Conservation (phyloP, 2,888 invertebrate species). For the Dastarcus helophoroides region DNA sequence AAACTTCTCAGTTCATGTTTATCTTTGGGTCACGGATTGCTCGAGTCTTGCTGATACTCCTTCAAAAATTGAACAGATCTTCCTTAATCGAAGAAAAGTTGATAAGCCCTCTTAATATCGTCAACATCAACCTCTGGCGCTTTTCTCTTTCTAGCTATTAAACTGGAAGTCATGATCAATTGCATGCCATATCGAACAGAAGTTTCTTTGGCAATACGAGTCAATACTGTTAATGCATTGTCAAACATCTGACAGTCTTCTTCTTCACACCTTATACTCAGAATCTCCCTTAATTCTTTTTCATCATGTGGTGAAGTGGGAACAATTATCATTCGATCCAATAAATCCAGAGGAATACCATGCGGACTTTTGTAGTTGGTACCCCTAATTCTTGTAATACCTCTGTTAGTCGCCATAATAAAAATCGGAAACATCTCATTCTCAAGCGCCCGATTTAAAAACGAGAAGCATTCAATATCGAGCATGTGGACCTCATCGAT, state of each 20-base stretch:
- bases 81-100: constrained; percentile 86
- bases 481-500: constrained; percentile 98
- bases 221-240: constrained; percentile 82
- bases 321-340: constrained; percentile 92
- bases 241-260: constrained; percentile 93
- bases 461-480: constrained; percentile 98
- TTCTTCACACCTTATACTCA: constrained; percentile 82
- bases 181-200: constrained; percentile 96
- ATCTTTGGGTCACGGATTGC: no score
- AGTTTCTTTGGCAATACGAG: constrained; percentile 85
- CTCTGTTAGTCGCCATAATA: constrained; percentile 97
- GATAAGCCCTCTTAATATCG: constrained; percentile 91
- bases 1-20: no score
- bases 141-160: constrained; percentile 87
- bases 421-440: constrained; percentile 96
- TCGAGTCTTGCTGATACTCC: constrained; percentile 93
- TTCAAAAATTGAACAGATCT: constrained; percentile 87
- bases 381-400: constrained; percentile 89
- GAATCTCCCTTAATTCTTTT: constrained; percentile 80
- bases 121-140: constrained; percentile 73
- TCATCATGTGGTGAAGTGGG: constrained; percentile 81
- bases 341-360: constrained; percentile 91
- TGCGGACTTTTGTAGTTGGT: constrained; percentile 91
- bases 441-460: constrained; percentile 91
- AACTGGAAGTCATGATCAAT: constrained; percentile 86